A percentile compares a stretch with the other conserved stretches of the same genome.
phyloP scores from a whole-genome alignment of 2,888 invertebrate species.

The Drosophila peninsularis region DNA sequence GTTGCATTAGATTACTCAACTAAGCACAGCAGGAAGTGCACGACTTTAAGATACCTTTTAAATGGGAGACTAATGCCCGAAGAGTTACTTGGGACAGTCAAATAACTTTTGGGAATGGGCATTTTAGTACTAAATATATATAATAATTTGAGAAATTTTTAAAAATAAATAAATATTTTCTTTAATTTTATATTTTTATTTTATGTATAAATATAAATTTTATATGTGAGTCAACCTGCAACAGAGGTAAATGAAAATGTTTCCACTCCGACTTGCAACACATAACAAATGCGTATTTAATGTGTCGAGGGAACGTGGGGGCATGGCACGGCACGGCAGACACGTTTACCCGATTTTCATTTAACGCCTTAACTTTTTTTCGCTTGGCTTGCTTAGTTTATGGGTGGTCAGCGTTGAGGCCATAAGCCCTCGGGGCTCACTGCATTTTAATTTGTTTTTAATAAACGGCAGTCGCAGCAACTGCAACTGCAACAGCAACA shows the following conservation, averaged over 20 bases:
- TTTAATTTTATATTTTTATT: not conserved
- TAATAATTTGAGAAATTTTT: too few relatives aligned
- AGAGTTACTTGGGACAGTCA: not conserved
- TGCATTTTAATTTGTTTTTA: constrained; percentile 77
- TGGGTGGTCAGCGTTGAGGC: constrained; percentile 76
- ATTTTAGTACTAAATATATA: not conserved
- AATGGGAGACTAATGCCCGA: not conserved
- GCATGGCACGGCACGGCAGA: constrained; percentile 1
- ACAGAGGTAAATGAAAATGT: constrained; percentile 35
- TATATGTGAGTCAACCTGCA: constrained; percentile 55
- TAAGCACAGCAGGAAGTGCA: not conserved
- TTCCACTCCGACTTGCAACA: constrained; percentile 62
- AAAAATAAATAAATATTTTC: too few relatives aligned
- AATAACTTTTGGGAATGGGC: not conserved
- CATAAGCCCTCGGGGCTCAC: constrained; percentile 66
- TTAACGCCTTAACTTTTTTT: constrained; percentile 65
- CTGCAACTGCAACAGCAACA: constrained; percentile 36
- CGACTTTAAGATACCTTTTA: constrained; percentile 28
- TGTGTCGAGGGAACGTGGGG: constrained; percentile 63
- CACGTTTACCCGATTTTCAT: constrained; percentile 64
- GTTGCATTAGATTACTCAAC: constrained; percentile 24
- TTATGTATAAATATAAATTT: constrained; percentile 45
- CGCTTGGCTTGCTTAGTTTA: constrained; percentile 54
- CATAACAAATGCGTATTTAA: constrained; percentile 81
- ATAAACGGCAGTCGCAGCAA: constrained; percentile 58